Base-by-base conservation (phyloP, 2,888 invertebrate genomes). In the Tetragonisca angustula region DNA sequence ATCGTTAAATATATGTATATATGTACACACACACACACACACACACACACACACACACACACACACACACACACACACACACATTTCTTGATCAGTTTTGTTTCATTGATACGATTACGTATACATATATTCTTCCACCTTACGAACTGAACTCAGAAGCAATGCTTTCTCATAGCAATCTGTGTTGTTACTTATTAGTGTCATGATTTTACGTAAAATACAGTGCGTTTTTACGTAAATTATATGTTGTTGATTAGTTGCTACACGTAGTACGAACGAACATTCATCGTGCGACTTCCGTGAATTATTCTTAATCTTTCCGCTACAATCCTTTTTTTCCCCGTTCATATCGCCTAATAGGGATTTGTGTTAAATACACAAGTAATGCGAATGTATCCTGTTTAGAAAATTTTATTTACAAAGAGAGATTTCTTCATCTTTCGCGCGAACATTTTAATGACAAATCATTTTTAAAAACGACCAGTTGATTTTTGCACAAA, bases 201-300 rank as follows among this genome's bases (percentile, higher is more conserved):
- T 75, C 69, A 56, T 73, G 32, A 62, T 62, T 73, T 71, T 52
- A 56, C 65, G 65, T 65, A 65, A 72, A 61, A 36, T 54, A 27
- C 81, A 69, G 70, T 64, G 27, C 54, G 52, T 61, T 59, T 82
- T 74, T 74, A 87, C 87, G 86, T 88, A 86, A 81, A 83, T 77
- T 81, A 85, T 88, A 90, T 85, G 85, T 91, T 91, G 92, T 92
- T 91, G 80, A 92, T 91, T 92, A 91, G 90, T 91, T 90, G 85
- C 87, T 90, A 79, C 54, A 43, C 52, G 78, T 54, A 36, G 59
- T 50, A 43, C n/a, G 70, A 64, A 77, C 77, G 70, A 65, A 43
- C 43, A 50, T 49, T 83, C 77, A 68, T 84, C 84, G 80, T 49
- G 24, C 24, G 11, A 50, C 32, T 43, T 15, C n/a, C 56, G 21